Evolutionary conservation across 2,113 vertebrate genomes (phyloP), one percentile per base, ranked within the genome.

Genomic region (Neodon shergylaensis): DNA sequence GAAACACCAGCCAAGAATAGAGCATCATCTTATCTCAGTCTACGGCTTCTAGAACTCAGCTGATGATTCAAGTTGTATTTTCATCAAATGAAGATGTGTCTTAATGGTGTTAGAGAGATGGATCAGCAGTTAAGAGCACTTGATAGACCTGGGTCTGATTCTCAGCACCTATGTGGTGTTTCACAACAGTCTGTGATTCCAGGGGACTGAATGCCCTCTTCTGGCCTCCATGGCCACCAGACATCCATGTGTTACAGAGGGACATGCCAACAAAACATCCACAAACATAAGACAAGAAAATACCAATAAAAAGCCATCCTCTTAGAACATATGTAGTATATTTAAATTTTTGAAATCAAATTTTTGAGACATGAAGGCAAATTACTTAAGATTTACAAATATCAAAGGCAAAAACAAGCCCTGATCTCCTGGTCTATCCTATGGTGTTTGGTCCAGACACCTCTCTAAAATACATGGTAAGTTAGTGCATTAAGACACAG

Each of bases 401-500:
- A 66, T 61, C 16, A 96, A 90, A 88, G 6, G 54, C 36, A 85
- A 94, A 91, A 95, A 39, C 5, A 61, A 52, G 33, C 68, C 95
- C 26, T 92, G 91, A 76, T 76, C 91, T 81, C 95, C 26, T 92
- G 91, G 76, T 76, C 92, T 79, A 65, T 92, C 95, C 87, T 97
- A 16, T 24, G 4, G 94, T 58, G 44, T 81, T 94, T 52, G 66
- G 73, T 92, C 93, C 36, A 88, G 87, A 98, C 77, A 97, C 65
- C 44, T 81, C 93, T 98, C 39, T 83, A 90, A 97, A 95, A 97
- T 0, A 0, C 49, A 73, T n/a, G 5, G 16, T 94, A 95, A 81
- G 73, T 89, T 87, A 96, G 90, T 96, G 77, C 31, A 97, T 79
- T 91, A 97, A 97, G 87, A 92, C 96, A 92, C 89, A 83, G 89